Conservation (phyloP, 2,797 vertebrate species). For the Oreortyx pictus region DNA sequence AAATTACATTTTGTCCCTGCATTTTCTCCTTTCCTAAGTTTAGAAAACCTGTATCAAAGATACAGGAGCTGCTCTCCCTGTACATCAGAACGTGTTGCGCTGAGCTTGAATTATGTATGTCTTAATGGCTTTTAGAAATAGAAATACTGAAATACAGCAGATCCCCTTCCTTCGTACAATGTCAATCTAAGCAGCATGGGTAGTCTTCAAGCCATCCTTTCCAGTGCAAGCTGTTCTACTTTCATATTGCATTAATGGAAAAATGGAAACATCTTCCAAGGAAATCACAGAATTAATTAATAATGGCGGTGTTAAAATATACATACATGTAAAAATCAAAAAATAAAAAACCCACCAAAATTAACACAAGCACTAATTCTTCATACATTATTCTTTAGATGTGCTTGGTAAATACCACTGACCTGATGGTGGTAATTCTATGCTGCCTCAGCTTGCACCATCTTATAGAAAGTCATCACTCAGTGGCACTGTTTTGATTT, state of each 20-base stretch:
- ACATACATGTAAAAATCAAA: neutral
- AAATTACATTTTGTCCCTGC: neutral
- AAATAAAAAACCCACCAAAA: neutral
- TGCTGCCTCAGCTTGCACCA: neutral
- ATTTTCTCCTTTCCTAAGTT: neutral
- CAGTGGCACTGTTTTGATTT: neutral
- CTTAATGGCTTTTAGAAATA: conserved; percentile 9
- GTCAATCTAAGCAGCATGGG: conserved; percentile 2
- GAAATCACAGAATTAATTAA: neutral
- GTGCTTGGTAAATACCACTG: neutral
- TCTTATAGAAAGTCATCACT: neutral
- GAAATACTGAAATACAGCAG: neutral
- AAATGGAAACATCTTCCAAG: conserved; percentile 26
- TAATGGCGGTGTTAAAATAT: neutral
- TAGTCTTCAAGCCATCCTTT: neutral
- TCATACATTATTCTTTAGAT: neutral
- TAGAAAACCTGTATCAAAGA: neutral
- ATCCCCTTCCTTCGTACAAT: neutral
- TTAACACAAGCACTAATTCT: neutral
- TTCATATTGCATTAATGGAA: conserved; percentile 21
- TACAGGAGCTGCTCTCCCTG: neutral
- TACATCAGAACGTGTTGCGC: neutral
- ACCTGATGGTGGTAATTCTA: neutral
- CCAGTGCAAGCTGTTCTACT: neutral
- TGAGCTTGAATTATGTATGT: neutral